Evolutionary conservation across 1,140 invertebrate species (phyloP).

Genomic region (Akabosia matsudoensis): DNA sequence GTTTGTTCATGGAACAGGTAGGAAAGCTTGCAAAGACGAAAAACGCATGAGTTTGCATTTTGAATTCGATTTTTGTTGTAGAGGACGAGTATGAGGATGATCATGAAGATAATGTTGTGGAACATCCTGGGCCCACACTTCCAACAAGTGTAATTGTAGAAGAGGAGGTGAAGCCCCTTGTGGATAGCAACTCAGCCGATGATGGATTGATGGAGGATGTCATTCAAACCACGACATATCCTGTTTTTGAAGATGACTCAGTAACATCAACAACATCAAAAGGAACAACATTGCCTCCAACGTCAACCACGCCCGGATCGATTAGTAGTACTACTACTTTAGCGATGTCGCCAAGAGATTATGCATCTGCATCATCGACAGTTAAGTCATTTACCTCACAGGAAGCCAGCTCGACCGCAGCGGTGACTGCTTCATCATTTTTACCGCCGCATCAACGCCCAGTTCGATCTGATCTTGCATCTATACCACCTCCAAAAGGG

Average conservation of each 20-base stretch:
- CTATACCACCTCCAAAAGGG: conserved; percentile 25
- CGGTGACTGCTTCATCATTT: not conserved
- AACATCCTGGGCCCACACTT: not conserved
- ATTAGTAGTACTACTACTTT: too few relatives aligned
- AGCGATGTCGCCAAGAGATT: too few relatives aligned
- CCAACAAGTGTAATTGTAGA: not conserved
- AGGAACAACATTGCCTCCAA: not conserved
- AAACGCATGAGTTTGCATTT: not conserved
- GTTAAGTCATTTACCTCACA: not conserved
- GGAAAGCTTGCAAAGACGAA: not conserved
- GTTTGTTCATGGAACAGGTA: not conserved
- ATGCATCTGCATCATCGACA: not conserved
- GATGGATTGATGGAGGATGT: not conserved
- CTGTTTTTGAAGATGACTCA: not conserved
- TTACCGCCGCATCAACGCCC: conserved; percentile 12
- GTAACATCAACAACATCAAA: not conserved
- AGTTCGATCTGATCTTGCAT: not conserved
- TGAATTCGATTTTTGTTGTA: not conserved
- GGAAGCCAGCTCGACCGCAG: not conserved
- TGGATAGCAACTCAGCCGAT: not conserved
- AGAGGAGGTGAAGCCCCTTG: not conserved
- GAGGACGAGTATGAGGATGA: conserved; percentile 11
- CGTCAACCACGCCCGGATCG: not conserved
- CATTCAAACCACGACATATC: conserved; percentile 9
- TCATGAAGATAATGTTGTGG: conserved; percentile 8